Evolutionary conservation across 2,888 invertebrate species (phyloP).

Genomic region (Drosophila mimetica): DNA sequence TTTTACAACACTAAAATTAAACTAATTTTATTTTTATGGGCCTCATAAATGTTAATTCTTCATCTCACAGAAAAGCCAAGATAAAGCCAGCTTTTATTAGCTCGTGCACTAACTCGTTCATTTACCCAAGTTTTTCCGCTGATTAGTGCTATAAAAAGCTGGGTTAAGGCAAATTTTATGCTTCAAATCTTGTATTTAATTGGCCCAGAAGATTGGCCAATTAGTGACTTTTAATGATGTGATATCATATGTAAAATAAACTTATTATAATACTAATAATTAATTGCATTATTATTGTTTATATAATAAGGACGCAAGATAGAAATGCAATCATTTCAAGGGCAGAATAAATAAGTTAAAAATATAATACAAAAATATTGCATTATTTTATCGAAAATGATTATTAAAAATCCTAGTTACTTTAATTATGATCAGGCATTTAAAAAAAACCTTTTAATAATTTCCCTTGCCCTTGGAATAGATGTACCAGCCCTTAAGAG

Average conservation of each 20-base stretch:
- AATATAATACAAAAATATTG: no score
- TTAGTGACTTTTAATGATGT: background rate
- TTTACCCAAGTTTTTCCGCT: slow-evolving; percentile 3
- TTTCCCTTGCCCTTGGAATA: background rate
- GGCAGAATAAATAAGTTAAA: no score
- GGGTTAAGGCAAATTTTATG: slow-evolving; percentile 3
- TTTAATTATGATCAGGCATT: background rate
- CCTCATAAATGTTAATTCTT: background rate
- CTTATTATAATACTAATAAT: no score
- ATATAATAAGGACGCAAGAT: background rate
- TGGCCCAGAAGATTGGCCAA: background rate
- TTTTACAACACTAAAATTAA: background rate
- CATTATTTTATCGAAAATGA: no score
- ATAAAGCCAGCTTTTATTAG: background rate
- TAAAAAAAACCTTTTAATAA: background rate
- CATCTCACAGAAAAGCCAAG: background rate
- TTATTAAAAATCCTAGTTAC: no score
- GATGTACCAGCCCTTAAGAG: background rate
- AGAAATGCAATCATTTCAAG: no score
- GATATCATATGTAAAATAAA: background rate
- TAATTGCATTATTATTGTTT: no score
- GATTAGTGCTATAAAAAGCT: slow-evolving; percentile 9
- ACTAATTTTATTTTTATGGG: background rate
- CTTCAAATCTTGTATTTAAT: slow-evolving; percentile 15
- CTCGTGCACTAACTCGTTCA: background rate